Evolutionary conservation across 2,888 invertebrate species (phyloP).

Genomic region (Hydropsyche betteni): DNA sequence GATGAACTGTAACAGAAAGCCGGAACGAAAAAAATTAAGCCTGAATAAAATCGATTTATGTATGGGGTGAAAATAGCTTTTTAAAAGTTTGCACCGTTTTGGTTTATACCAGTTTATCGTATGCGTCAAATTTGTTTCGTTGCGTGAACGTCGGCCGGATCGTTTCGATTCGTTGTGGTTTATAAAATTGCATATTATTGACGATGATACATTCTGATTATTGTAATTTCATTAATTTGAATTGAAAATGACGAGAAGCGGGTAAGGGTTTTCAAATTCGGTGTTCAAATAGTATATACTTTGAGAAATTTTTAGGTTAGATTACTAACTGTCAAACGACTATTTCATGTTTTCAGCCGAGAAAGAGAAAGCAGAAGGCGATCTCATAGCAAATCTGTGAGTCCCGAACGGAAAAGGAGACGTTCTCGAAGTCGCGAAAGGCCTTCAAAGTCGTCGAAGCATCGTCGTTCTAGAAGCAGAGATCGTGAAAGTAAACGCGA

Average conservation of each 20-base stretch:
- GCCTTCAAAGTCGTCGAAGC: conserved; percentile 67
- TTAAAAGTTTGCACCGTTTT: too few species aligned
- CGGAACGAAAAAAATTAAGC: too few species aligned
- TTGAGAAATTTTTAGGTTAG: conserved; percentile 18
- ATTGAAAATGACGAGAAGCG: conserved; percentile 46
- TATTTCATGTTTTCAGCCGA: conserved; percentile 41
- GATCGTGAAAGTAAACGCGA: conserved; percentile 62
- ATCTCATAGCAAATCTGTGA: conserved; percentile 68
- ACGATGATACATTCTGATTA: too few species aligned
- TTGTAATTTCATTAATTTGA: background rate
- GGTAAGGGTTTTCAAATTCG: conserved; percentile 36
- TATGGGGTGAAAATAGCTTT: too few species aligned
- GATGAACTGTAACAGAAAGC: too few species aligned
- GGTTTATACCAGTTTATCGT: background rate
- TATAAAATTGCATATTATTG: background rate
- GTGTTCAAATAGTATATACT: conserved; percentile 6
- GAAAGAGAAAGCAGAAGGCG: conserved; percentile 65
- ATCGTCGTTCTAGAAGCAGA: conserved; percentile 71
- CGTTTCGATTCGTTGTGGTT: background rate
- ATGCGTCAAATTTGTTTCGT: background rate
- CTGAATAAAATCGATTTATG: too few species aligned
- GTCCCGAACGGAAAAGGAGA: conserved; percentile 69
- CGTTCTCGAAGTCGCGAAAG: conserved; percentile 69
- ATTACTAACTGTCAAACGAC: conserved; percentile 5
- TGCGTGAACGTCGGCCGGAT: background rate